These are phyloP conservation scores for Tupaia chinensis DNA, from an alignment of 2,113 vertebrate species.

Conservation along the genomic window DNA sequence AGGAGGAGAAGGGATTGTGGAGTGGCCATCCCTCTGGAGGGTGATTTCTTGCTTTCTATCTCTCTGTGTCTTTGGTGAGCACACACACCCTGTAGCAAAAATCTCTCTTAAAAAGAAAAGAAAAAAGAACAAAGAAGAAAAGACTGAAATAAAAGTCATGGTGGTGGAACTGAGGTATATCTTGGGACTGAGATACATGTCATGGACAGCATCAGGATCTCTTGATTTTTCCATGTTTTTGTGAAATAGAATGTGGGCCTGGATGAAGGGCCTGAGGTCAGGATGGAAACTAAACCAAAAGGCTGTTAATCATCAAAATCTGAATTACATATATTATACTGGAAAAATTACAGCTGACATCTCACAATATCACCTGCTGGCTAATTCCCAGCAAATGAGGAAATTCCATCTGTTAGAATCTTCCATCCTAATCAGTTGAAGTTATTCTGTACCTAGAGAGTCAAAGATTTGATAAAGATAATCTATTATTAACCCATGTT, in stretches of 20 bases:
- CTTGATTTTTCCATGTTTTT: background rate
- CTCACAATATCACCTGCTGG: background rate
- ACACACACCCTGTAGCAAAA: too few relatives aligned
- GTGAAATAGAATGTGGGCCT: background rate
- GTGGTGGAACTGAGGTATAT: background rate
- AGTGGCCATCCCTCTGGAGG: too few relatives aligned
- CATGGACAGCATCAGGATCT: background rate
- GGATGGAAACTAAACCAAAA: background rate
- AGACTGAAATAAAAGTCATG: background rate
- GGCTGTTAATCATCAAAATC: background rate
- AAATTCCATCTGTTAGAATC: constrained; percentile 15
- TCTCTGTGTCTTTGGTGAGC: too few relatives aligned
- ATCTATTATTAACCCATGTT: background rate
- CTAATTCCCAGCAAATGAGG: constrained; percentile 32
- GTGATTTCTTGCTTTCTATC: too few relatives aligned
- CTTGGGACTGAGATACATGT: background rate
- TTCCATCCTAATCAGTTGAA: constrained; percentile 13
- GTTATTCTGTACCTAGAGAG: background rate
- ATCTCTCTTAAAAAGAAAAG: too few relatives aligned
- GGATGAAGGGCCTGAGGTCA: background rate
- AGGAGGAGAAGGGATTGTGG: too few relatives aligned
- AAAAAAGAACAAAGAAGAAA: background rate
- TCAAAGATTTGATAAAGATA: background rate
- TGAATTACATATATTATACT: background rate
- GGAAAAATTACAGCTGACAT: background rate